These are phyloP conservation scores for Brenthis daphne DNA, from an alignment of 2,888 invertebrate species.

Conservation along the genomic window DNA sequence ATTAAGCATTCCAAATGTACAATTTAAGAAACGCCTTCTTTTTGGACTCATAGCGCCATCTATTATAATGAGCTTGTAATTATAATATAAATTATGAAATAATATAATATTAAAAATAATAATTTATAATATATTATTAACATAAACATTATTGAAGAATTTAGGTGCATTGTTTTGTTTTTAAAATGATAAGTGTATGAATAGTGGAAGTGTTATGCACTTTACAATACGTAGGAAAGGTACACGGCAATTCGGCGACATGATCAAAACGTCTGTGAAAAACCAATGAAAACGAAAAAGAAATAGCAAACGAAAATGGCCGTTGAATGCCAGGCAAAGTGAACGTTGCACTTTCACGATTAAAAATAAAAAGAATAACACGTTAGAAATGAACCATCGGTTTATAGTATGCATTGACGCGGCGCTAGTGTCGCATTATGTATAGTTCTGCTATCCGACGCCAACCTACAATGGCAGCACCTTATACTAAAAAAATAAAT, in stretches of 20 bases:
- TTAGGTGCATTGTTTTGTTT: background rate
- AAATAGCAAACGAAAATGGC: constrained; percentile 70
- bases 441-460: constrained; percentile 76
- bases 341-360: constrained; percentile 80
- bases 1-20: background rate
- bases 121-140: background rate
- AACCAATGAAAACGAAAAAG: constrained; percentile 74
- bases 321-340: constrained; percentile 74
- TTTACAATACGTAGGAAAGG: constrained; percentile 42
- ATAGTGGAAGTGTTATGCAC: constrained; percentile 37
- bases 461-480: constrained; percentile 62
- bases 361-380: constrained; percentile 72
- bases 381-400: constrained; percentile 71
- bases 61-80: constrained; percentile 59
- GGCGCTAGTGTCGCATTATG: constrained; percentile 57
- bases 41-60: constrained; percentile 67
- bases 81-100: constrained; percentile 36
- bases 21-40: constrained; percentile 5
- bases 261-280: constrained; percentile 74
- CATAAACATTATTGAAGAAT: background rate
- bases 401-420: constrained; percentile 61
- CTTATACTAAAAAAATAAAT: constrained; percentile 22
- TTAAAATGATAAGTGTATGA: constrained; percentile 11
- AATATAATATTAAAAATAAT: background rate
- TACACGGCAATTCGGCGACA: constrained; percentile 53